Evolutionary conservation across 2,888 invertebrate species (phyloP), one percentile per base, ranked within the genome.

Genomic region (Hirudinaria manillensis): DNA sequence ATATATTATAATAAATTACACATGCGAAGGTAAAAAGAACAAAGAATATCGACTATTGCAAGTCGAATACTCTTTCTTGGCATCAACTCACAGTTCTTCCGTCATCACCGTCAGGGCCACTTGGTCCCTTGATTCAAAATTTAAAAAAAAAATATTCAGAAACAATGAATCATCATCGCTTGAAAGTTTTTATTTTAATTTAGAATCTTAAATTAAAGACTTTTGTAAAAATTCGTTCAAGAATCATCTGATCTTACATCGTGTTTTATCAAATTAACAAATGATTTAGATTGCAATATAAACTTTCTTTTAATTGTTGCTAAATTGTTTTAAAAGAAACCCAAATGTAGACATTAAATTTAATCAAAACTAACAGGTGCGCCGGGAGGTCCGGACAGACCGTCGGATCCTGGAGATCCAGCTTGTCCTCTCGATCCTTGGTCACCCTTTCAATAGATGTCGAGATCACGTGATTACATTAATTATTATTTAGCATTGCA

Each of bases 51-150:
- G 10, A 45, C 10, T 45, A 45, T 45, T 45, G 45, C n/a, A n/a
- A n/a, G 16, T 10, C 16, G 16, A 45, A 45, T 7, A 16, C 21
- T 1, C 4, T 34, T 32, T n/a, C n/a, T 27, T n/a, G 34, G 19
- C 4, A 70, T 19, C n/a, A 61, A 73, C 73, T 73, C 73, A 73
- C 73, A n/a, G 55, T 21, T 73, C 56, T 73, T 34, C 73, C 73
- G 65, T 73, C 73, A 34, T 73, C 73, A 53, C 73, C 73, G 36
- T 73, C 73, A 0, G 73, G 65, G 61, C 73, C 73, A n/a, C 21
- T 27, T 24, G 73, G 65, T 61, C 73, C 73, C 73, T 73, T 45
- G 45, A 45, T 21, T 3, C 38, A 36, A 34, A 45, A 29, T 45
- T 10, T 16, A 36, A 4, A 27, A 16, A 10, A 27, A 34, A 36